Percentiles rank a stretch among this genome's conserved stretches.
Evolutionary conservation across 2,113 vertebrate genomes (phyloP).

Genomic region (Colossoma macropomum): DNA sequence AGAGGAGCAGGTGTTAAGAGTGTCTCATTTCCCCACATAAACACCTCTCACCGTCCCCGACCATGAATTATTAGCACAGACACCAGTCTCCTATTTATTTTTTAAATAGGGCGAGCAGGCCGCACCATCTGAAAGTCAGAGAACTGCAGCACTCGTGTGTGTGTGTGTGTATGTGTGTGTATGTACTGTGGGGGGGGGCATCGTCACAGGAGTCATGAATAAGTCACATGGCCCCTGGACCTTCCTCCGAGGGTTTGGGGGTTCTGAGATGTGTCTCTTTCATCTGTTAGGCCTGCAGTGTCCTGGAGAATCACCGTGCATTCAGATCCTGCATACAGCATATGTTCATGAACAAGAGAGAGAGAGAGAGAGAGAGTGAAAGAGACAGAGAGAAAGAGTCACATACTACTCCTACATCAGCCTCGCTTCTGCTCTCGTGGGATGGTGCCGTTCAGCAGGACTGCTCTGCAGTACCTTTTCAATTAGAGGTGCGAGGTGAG

Average conservation of each 20-base stretch:
- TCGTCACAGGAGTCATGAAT: slow-evolving; percentile 74
- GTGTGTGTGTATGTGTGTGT: background rate
- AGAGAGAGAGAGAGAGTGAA: slow-evolving; percentile 7
- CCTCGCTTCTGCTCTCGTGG: slow-evolving; percentile 22
- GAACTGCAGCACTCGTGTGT: slow-evolving; percentile 33
- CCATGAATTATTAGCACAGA: slow-evolving; percentile 79
- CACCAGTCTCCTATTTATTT: slow-evolving; percentile 76
- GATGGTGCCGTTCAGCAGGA: slow-evolving; percentile 44
- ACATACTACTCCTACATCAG: slow-evolving; percentile 32
- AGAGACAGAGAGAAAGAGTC: slow-evolving; percentile 14
- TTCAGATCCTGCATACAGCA: slow-evolving; percentile 61
- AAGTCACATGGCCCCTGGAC: slow-evolving; percentile 77
- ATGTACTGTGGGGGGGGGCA: background rate
- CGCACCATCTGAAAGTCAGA: slow-evolving; percentile 63
- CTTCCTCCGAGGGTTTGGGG: slow-evolving; percentile 73
- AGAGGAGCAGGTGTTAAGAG: slow-evolving; percentile 69
- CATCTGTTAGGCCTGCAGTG: slow-evolving; percentile 71
- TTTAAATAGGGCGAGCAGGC: slow-evolving; percentile 75
- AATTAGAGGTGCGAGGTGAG: slow-evolving; percentile 65
- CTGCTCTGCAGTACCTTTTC: slow-evolving; percentile 54
- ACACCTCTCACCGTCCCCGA: slow-evolving; percentile 64
- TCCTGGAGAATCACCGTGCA: slow-evolving; percentile 66
- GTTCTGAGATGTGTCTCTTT: slow-evolving; percentile 73
- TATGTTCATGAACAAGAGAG: slow-evolving; percentile 46
- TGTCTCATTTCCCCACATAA: slow-evolving; percentile 75